Evolutionary conservation across 1,140 invertebrate genomes (phyloP), one percentile per base, ranked within the genome.

Genomic region (Cotesia typhae): DNA sequence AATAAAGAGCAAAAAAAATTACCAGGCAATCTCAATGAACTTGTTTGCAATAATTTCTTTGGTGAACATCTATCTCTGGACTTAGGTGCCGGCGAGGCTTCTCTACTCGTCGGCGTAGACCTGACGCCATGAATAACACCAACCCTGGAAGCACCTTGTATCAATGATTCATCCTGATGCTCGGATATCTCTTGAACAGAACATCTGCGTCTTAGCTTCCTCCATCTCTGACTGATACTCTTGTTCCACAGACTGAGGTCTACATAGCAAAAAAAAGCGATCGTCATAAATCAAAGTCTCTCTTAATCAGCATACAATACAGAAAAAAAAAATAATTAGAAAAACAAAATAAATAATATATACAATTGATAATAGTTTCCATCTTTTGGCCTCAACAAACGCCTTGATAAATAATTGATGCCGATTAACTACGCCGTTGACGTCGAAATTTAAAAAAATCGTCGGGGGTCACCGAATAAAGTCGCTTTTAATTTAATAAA

Each of bases 201-300:
- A 82, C 91, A 93, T 71, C 92, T 88, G 69, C 92, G 86, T 20
- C 91, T 88, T 57, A 93, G 84, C 78, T 91, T 90, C 75, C 91
- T 86, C 92, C 92, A 93, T 87, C 91, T 88, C 82, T 92, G 91
- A 41, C 91, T 91, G 74, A 93, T 88, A 80, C 91, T 93, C 74
- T 92, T 91, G 81, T 92, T 93, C 91, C 91, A 92, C 77, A 88
- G 78, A 68, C 90, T 88, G 73, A 92, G 86, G 83, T 93, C 92
- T 92, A 88, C 69, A 90, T 91, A 57, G 78, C 75, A 14, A 73
- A 41, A 41, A 41, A 41, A 41, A 41, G 6, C 2, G 41, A 41
- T 5, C 6, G 10, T 41, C 41, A 41, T 41, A 6, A 41, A 41
- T 41, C 41, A 41, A 41, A 41, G 41, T 41, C 41, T 41, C 38